These are phyloP conservation scores for Piprites chloris DNA, from an alignment of 2,113 vertebrate species.

Conservation along the genomic window DNA sequence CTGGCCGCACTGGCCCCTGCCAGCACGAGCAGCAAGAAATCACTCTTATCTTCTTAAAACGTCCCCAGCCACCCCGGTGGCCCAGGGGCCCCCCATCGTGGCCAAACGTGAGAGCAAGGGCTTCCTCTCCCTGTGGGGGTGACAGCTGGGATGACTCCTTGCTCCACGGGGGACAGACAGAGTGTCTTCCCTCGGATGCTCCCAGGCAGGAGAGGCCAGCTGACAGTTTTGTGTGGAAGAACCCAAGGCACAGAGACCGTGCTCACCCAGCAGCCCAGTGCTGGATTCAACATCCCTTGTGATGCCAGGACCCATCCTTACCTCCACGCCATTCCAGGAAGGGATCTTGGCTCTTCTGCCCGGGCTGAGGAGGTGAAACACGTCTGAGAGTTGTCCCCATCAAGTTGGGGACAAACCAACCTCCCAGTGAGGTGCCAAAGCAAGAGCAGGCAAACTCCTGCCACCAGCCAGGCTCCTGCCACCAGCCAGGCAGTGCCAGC, in stretches of 20 bases:
- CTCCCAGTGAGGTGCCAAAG: not conserved
- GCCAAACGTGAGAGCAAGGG: not conserved
- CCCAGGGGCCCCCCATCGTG: not conserved
- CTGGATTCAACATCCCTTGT: not conserved
- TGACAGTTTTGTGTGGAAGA: not conserved
- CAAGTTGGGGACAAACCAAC: not conserved
- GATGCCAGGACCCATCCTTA: not conserved
- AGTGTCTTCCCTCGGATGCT: not conserved
- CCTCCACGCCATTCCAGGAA: rapidly evolving
- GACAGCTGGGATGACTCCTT: not conserved
- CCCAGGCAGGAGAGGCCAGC: not conserved
- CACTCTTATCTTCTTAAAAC: slow-evolving; percentile 12
- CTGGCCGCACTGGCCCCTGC: not conserved
- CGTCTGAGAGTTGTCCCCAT: not conserved
- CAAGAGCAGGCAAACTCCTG: not conserved
- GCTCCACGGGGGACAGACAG: rapidly evolving
- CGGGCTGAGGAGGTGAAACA: not conserved
- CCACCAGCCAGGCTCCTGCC: not conserved
- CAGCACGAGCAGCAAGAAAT: slow-evolving; percentile 10
- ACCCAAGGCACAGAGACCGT: not conserved
- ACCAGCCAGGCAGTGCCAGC: not conserved
- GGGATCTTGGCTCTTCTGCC: not conserved
- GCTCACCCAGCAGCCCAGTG: rapidly evolving
- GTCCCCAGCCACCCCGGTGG: not conserved
- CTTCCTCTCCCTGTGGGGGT: not conserved